Percentiles rank a stretch among this genome's conserved stretches.
These are phyloP conservation scores for Nasonia longicornis DNA, from an alignment of 1,140 invertebrate species.

Conservation along the genomic window DNA sequence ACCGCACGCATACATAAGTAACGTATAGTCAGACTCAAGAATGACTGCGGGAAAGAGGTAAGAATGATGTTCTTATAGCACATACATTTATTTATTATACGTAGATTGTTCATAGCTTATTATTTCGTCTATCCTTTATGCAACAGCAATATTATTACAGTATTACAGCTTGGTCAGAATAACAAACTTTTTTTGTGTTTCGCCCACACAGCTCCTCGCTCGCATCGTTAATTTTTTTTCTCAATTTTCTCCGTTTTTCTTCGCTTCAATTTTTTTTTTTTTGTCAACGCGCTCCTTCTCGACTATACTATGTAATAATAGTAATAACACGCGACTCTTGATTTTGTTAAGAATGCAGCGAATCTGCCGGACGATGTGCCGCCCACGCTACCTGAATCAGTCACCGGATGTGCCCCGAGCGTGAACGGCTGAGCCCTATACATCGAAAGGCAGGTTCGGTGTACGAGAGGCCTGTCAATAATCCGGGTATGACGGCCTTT, in stretches of 20 bases:
- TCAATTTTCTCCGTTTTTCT: not conserved
- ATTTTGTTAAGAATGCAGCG: constrained; percentile 41
- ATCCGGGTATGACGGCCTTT: constrained; percentile 65
- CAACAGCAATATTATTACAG: constrained; percentile 66
- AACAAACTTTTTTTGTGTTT: constrained; percentile 60
- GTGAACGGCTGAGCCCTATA: constrained; percentile 61
- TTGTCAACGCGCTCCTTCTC: not conserved
- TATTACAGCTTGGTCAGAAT: constrained; percentile 65
- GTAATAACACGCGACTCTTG: not conserved
- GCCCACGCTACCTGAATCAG: constrained; percentile 49
- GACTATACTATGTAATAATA: not conserved
- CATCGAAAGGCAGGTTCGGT: constrained; percentile 60
- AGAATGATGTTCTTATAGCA: constrained; percentile 57
- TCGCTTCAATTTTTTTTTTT: not conserved
- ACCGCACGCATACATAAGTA: no score
- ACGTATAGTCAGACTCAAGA: no score
- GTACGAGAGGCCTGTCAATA: constrained; percentile 58
- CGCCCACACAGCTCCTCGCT: constrained; percentile 1
- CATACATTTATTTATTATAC: constrained; percentile 70
- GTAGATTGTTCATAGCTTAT: constrained; percentile 70
- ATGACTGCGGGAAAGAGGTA: not conserved
- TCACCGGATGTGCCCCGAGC: constrained; percentile 59
- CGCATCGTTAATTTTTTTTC: constrained; percentile 3
- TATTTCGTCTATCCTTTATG: constrained; percentile 62
- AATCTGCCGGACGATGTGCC: constrained; percentile 60